A percentile compares a stretch with the other conserved stretches of the same genome.
Evolutionary conservation across 2,888 invertebrate genomes (phyloP).

Genomic region (Heteromyza rotundicornis): DNA sequence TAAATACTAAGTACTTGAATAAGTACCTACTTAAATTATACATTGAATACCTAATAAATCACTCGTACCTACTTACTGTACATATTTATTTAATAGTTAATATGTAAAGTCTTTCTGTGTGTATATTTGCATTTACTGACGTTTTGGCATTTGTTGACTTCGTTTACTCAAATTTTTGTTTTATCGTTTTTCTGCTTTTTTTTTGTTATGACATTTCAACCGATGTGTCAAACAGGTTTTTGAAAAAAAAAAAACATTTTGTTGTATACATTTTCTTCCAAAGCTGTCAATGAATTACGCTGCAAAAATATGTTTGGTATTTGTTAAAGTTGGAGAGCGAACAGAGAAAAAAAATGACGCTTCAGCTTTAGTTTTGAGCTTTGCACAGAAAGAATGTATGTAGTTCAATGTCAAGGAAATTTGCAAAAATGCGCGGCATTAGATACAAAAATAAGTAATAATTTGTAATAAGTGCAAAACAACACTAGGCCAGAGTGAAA

Average conservation of each 20-base stretch:
- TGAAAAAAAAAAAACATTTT: too few species aligned
- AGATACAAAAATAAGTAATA: background rate
- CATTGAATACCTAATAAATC: too few species aligned
- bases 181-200: background rate
- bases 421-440: background rate
- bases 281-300: slow-evolving; percentile 31
- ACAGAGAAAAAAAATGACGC: slow-evolving; percentile 19
- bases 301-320: slow-evolving; percentile 39
- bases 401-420: slow-evolving; percentile 50
- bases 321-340: slow-evolving; percentile 31
- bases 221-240: background rate
- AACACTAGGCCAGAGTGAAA: too few species aligned
- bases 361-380: slow-evolving; percentile 23
- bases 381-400: slow-evolving; percentile 28
- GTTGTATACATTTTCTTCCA: slow-evolving; percentile 23
- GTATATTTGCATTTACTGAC: slow-evolving; percentile 32
- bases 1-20: too few species aligned
- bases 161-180: too few species aligned
- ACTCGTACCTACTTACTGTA: too few species aligned
- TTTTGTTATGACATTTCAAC: background rate
- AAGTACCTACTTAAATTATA: too few species aligned
- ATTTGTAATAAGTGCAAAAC: too few species aligned
- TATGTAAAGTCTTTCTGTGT: slow-evolving; percentile 1
- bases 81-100: too few species aligned
- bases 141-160: background rate